phyloP scores from a whole-genome alignment of 2,888 invertebrate species.

The Chydorus sphaericus region DNA sequence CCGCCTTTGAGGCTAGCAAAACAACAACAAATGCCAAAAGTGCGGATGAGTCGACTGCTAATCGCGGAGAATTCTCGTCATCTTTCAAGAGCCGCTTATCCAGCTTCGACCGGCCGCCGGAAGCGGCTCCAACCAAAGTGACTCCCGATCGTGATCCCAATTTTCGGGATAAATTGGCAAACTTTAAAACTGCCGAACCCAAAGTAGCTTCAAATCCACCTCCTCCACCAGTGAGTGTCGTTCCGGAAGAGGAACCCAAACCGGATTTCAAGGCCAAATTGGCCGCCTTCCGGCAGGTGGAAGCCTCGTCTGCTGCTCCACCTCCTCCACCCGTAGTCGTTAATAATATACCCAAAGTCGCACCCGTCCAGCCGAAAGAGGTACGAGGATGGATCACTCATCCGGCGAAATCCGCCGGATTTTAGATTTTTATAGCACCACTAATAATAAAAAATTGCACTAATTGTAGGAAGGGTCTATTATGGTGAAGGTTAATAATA shows the following conservation, averaged over 20 bases:
- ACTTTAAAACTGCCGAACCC: slow-evolving; percentile 19
- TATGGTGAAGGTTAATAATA: too few relatives aligned
- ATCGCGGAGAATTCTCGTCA: slow-evolving; percentile 11
- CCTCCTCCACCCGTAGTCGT: not conserved
- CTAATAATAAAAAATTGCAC: too few relatives aligned
- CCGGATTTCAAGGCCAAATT: slow-evolving; percentile 21
- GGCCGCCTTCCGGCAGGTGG: slow-evolving; percentile 7
- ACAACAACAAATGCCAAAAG: not conserved
- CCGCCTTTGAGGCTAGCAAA: not conserved
- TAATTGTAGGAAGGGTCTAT: too few relatives aligned
- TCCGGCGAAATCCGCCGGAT: too few relatives aligned
- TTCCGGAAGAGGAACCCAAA: not conserved
- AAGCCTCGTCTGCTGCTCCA: not conserved
- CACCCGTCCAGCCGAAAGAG: not conserved
- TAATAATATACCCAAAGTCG: not conserved
- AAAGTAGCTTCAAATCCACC: not conserved
- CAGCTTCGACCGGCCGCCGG: slow-evolving; percentile 5
- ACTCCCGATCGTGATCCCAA: slow-evolving; percentile 19
- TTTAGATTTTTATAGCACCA: too few relatives aligned
- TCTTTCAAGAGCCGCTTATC: slow-evolving; percentile 7
- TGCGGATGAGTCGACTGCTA: not conserved
- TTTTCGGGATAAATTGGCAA: slow-evolving; percentile 21
- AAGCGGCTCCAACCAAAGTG: not conserved
- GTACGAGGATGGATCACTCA: too few relatives aligned
- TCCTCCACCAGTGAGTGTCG: not conserved